Conservation (phyloP, 2,797 vertebrate species). For the Falco concolor region DNA sequence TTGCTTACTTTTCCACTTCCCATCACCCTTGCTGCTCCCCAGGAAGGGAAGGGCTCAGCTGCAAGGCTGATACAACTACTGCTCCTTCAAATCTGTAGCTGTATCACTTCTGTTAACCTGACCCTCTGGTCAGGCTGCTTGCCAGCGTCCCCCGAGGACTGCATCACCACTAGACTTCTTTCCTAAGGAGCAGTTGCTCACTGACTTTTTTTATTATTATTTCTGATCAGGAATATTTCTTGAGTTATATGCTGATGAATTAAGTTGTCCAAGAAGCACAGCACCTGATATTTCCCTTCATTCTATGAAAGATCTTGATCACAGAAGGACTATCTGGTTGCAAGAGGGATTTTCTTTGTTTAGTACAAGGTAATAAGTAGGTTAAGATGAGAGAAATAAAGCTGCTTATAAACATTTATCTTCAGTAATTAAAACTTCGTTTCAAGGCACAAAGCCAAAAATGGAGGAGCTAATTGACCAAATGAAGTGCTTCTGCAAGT, state of each 20-base stretch:
- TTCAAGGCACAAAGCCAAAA: slow-evolving; percentile 31
- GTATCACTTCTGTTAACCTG: neutral
- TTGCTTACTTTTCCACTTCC: neutral
- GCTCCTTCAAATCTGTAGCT: neutral
- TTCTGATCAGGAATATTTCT: neutral
- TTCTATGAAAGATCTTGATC: neutral
- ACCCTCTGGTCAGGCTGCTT: neutral
- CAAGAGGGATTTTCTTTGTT: neutral
- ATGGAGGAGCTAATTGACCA: neutral
- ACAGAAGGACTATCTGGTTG: neutral
- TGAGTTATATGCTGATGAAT: neutral
- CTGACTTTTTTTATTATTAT: neutral
- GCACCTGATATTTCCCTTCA: neutral
- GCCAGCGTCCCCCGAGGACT: neutral
- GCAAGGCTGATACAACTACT: neutral
- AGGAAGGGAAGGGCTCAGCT: neutral
- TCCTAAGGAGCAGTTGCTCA: neutral
- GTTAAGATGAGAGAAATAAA: slow-evolving; percentile 7
- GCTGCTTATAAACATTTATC: neutral
- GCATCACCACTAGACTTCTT: neutral
- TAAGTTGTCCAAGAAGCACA: neutral
- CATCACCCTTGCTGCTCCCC: neutral
- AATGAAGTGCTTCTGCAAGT: slow-evolving; percentile 17
- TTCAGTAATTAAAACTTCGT: slow-evolving; percentile 9
- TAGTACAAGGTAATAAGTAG: neutral